These are phyloP conservation scores for Syrphus vitripennis DNA, from an alignment of 2,888 invertebrate species.

Conservation along the genomic window DNA sequence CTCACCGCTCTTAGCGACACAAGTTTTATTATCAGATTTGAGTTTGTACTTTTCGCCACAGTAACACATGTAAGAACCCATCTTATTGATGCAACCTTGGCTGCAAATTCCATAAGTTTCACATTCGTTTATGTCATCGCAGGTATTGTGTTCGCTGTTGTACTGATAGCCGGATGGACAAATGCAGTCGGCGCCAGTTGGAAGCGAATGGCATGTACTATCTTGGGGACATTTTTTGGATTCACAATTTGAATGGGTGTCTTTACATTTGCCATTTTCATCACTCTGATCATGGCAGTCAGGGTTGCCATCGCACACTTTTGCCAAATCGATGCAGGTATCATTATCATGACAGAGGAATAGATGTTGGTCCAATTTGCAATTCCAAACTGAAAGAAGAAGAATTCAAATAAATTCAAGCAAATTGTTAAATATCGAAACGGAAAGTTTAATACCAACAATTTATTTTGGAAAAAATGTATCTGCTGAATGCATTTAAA, in stretches of 20 bases:
- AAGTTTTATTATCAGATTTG: conserved; percentile 82
- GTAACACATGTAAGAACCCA: conserved; percentile 84
- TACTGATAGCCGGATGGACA: conserved; percentile 82
- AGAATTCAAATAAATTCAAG: not conserved
- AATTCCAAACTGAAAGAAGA: conserved; percentile 76
- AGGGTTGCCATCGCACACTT: conserved; percentile 83
- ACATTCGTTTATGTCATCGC: conserved; percentile 86
- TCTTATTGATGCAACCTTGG: conserved; percentile 85
- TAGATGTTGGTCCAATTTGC: conserved; percentile 81
- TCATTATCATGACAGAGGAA: conserved; percentile 83
- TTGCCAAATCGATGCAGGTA: conserved; percentile 82
- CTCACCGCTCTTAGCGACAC: conserved; percentile 84
- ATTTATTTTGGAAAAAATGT: too few species aligned
- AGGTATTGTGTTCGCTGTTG: conserved; percentile 73
- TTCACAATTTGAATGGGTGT: conserved; percentile 73
- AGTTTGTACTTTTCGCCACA: conserved; percentile 85
- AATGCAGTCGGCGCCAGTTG: conserved; percentile 83
- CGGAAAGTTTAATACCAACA: too few species aligned
- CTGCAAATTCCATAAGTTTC: conserved; percentile 85
- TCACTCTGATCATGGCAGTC: conserved; percentile 86
- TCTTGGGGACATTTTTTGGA: conserved; percentile 76
- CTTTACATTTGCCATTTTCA: conserved; percentile 82
- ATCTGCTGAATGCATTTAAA: too few species aligned
- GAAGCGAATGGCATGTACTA: conserved; percentile 81
- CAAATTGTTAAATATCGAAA: too few species aligned